A percentile compares a stretch with the other conserved stretches of the same genome.
Conservation (phyloP, 2,113 vertebrate genomes). For the Ictalurus punctatus region DNA sequence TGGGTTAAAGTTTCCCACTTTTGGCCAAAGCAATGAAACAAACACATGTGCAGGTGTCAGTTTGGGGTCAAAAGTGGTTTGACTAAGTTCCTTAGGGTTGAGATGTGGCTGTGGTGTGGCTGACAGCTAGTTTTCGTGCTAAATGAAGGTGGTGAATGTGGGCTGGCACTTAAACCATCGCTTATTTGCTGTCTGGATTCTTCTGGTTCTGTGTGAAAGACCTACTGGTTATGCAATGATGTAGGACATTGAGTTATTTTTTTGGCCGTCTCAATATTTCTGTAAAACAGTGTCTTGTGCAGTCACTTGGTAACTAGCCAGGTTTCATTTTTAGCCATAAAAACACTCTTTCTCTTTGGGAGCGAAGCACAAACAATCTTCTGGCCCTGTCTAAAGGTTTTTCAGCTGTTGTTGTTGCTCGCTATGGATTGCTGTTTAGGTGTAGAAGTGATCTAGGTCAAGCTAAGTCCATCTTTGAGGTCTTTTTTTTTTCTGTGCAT, state of each 20-base stretch:
- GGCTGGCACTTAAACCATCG: background rate
- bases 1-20: background rate
- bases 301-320: background rate
- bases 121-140: background rate
- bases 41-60: background rate
- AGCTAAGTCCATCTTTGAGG: background rate
- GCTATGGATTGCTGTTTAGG: background rate
- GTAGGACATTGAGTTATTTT: background rate
- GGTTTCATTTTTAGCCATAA: background rate
- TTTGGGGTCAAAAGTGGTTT: background rate
- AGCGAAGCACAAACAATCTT: background rate
- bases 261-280: background rate
- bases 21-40: background rate
- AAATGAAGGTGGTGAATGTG: conserved; percentile 12
- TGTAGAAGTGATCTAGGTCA: background rate
- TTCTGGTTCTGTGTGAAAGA: background rate
- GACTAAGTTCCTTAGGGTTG: background rate
- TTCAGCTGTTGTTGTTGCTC: background rate
- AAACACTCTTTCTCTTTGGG: background rate
- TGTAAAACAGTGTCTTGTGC: background rate
- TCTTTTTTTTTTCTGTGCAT: background rate
- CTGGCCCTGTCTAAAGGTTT: background rate
- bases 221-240: background rate
- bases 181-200: background rate
- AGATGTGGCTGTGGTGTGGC: background rate